Percentiles rank a stretch among this genome's conserved stretches.
Conservation (phyloP, 2,797 vertebrate species). For the Hozukius guyotensis region DNA sequence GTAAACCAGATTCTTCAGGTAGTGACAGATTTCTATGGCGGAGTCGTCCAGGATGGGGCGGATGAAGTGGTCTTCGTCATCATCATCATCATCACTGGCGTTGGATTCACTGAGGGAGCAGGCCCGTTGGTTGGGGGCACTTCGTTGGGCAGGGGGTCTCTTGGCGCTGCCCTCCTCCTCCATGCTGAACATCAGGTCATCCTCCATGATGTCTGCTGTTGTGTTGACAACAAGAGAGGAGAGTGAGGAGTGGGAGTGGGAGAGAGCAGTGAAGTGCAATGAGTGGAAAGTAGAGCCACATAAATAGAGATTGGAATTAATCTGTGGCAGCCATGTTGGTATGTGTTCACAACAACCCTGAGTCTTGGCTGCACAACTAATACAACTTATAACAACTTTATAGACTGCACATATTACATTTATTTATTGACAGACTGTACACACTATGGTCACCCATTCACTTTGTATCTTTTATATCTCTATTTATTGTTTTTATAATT, state of each 20-base stretch:
- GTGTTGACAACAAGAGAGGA: conserved; percentile 1
- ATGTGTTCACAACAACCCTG: conserved; percentile 5
- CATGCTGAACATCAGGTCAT: conserved; percentile 96
- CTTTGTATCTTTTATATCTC: too few relatives aligned
- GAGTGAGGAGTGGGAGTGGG: background rate
- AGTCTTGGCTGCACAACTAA: conserved; percentile 15
- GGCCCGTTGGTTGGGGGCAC: conserved; percentile 17
- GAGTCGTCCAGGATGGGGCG: conserved; percentile 92
- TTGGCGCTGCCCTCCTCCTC: conserved; percentile 88
- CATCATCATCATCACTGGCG: conserved; percentile 86
- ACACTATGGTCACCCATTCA: too few relatives aligned
- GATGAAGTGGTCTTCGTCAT: conserved; percentile 89
- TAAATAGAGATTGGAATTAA: background rate
- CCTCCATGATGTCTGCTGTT: conserved; percentile 86
- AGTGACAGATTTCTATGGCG: conserved; percentile 80
- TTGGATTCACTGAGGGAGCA: conserved; percentile 77
- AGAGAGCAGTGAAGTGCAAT: background rate
- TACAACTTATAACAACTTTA: too few relatives aligned
- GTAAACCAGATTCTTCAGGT: conserved; percentile 77
- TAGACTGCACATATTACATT: too few relatives aligned
- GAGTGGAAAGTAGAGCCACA: background rate
- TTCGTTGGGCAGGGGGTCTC: conserved; percentile 38
- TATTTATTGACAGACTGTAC: too few relatives aligned
- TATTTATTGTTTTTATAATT: too few relatives aligned
- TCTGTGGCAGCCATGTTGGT: background rate